Percentiles rank a stretch among this genome's conserved stretches.
These are phyloP conservation scores for Cotesia congregata DNA, from an alignment of 2,888 invertebrate species.

Conservation along the genomic window DNA sequence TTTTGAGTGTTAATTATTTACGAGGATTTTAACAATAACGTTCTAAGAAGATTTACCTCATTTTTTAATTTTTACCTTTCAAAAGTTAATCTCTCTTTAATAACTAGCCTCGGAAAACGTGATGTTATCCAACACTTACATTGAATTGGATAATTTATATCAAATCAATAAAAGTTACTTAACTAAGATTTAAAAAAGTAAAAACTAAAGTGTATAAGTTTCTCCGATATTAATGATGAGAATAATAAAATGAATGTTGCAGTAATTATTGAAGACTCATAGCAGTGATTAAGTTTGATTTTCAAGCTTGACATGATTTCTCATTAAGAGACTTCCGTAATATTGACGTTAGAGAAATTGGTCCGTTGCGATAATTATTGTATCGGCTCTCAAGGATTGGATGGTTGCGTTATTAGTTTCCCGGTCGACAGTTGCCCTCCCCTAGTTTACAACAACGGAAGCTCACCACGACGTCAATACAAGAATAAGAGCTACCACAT, in stretches of 20 bases:
- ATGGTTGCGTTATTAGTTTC: constrained; percentile 23
- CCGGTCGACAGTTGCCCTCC: constrained; percentile 29
- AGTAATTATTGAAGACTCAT: not conserved
- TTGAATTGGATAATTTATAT: too few relatives aligned
- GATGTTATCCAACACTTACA: too few relatives aligned
- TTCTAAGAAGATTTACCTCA: too few relatives aligned
- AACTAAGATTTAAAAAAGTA: not conserved
- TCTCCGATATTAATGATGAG: not conserved
- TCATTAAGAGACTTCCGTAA: not conserved
- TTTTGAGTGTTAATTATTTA: too few relatives aligned
- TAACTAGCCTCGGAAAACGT: too few relatives aligned
- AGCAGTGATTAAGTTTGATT: constrained; percentile 1
- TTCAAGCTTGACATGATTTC: not conserved
- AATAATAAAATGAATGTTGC: not conserved
- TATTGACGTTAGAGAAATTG: not conserved
- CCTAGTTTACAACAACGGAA: constrained; percentile 36
- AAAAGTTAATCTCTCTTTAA: too few relatives aligned
- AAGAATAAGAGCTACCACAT: too few relatives aligned
- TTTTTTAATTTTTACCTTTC: too few relatives aligned
- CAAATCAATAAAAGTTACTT: too few relatives aligned
- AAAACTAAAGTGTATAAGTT: not conserved
- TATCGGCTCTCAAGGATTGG: not conserved
- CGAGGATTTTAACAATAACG: too few relatives aligned
- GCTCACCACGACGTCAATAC: not conserved
- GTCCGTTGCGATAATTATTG: not conserved